phyloP scores from a whole-genome alignment of 2,888 invertebrate genomes.

The Diloba caeruleocephala region DNA sequence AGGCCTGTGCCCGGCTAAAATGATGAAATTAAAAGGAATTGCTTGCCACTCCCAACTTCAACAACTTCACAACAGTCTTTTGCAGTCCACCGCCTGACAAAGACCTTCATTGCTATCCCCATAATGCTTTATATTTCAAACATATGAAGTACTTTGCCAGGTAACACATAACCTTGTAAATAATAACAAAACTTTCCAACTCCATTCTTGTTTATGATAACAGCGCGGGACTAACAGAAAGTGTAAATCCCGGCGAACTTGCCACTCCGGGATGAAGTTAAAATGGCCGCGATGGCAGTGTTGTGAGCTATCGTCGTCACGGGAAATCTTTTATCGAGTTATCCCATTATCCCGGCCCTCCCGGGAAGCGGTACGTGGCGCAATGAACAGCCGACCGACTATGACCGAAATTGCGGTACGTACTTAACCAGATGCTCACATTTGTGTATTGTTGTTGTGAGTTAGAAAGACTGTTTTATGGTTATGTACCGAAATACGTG shows the following conservation, averaged over 20 bases:
- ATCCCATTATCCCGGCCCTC: constrained; percentile 72
- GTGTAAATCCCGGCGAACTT: constrained; percentile 56
- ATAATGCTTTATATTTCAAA: too few relatives aligned
- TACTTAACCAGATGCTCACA: constrained; percentile 36
- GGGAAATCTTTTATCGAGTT: constrained; percentile 87
- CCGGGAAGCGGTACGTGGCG: constrained; percentile 45
- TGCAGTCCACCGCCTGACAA: too few relatives aligned
- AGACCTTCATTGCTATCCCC: too few relatives aligned
- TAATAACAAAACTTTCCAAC: constrained; percentile 43
- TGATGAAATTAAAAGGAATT: too few relatives aligned
- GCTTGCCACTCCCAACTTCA: too few relatives aligned
- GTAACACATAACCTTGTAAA: constrained; percentile 32
- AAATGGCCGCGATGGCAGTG: constrained; percentile 58
- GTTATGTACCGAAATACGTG: not conserved
- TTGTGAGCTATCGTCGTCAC: constrained; percentile 70
- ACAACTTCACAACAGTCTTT: too few relatives aligned
- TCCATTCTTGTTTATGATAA: constrained; percentile 53
- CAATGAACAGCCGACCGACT: constrained; percentile 49
- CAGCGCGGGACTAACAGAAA: constrained; percentile 46
- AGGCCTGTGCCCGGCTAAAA: too few relatives aligned
- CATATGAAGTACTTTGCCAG: too few relatives aligned
- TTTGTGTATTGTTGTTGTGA: constrained; percentile 29
- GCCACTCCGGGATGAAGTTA: constrained; percentile 58
- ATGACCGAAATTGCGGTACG: constrained; percentile 46
- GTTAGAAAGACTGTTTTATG: constrained; percentile 2